Conservation (phyloP, 2,888 invertebrate species). For the Platycheirus rosarum region DNA sequence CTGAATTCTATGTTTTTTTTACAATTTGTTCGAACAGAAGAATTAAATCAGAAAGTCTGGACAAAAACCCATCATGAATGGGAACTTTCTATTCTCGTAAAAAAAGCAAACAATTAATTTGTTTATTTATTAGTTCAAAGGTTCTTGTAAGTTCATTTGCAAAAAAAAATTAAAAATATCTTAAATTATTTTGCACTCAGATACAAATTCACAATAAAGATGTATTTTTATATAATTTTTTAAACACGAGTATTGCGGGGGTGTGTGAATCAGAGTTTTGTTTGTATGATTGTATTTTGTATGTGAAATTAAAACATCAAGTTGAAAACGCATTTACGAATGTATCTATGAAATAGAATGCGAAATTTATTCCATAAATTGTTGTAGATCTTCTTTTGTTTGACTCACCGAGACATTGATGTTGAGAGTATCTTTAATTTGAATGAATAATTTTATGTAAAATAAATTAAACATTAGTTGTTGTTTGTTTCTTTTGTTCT, state of each 20-base stretch:
- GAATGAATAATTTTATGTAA: neutral
- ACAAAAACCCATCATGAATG: neutral
- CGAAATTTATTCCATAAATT: neutral
- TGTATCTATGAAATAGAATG: conserved; percentile 1
- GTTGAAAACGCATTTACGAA: neutral
- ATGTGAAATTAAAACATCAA: conserved; percentile 3
- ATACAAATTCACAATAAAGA: neutral
- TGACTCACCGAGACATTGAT: too few relatives aligned
- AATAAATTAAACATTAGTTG: neutral
- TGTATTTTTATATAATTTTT: neutral
- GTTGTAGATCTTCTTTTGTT: neutral
- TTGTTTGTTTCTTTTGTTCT: neutral
- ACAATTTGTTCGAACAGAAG: neutral
- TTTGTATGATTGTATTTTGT: neutral
- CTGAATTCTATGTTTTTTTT: conserved; percentile 7
- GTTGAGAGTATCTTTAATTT: neutral
- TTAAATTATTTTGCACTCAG: too few relatives aligned
- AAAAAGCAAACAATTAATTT: conserved; percentile 23
- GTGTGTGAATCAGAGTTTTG: conserved; percentile 14
- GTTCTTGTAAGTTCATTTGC: neutral
- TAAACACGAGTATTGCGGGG: neutral
- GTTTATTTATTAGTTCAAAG: conserved; percentile 12
- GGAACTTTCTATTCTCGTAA: conserved; percentile 23
- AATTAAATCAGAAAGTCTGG: conserved; percentile 23
- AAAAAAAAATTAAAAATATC: too few relatives aligned